phyloP scores from a whole-genome alignment of 2,888 invertebrate species.

The Clunio marinus region DNA sequence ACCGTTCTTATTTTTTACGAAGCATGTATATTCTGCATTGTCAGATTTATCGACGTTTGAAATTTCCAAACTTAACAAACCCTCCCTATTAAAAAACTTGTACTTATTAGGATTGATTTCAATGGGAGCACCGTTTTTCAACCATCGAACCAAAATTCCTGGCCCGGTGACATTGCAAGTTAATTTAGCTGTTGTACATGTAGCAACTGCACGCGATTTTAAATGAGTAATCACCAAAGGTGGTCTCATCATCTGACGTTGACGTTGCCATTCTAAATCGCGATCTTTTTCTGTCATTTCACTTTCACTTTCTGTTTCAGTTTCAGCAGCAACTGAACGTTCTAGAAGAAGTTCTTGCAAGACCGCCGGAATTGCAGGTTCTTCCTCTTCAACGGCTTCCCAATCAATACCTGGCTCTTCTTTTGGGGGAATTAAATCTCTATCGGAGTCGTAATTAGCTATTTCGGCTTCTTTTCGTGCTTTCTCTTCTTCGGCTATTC shows the following conservation, averaged over 20 bases:
- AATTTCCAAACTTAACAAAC: constrained; percentile 66
- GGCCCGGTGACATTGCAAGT: constrained; percentile 72
- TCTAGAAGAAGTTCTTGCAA: constrained; percentile 43
- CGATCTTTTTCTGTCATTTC: constrained; percentile 48
- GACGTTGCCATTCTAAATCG: constrained; percentile 50
- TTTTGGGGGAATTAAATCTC: constrained; percentile 30
- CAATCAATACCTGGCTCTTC: constrained; percentile 33
- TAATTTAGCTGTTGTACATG: constrained; percentile 69
- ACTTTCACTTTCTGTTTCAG: constrained; percentile 46
- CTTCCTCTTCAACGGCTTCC: constrained; percentile 42
- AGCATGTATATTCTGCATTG: constrained; percentile 68
- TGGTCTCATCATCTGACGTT: constrained; percentile 55
- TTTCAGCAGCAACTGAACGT: constrained; percentile 44
- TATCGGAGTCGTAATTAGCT: constrained; percentile 41
- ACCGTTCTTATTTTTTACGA: constrained; percentile 71
- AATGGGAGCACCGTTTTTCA: constrained; percentile 60
- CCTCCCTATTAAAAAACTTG: constrained; percentile 54
- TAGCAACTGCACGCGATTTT: constrained; percentile 69
- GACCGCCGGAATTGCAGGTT: constrained; percentile 37
- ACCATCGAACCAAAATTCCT: constrained; percentile 69
- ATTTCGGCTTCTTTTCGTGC: constrained; percentile 49
- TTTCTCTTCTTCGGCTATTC: constrained; percentile 45
- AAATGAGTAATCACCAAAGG: constrained; percentile 65
- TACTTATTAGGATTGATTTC: constrained; percentile 51
- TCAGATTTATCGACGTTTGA: constrained; percentile 60